Evolutionary conservation across 1,140 invertebrate species (phyloP).

Genomic region (Zaprionus ghesquierei): DNA sequence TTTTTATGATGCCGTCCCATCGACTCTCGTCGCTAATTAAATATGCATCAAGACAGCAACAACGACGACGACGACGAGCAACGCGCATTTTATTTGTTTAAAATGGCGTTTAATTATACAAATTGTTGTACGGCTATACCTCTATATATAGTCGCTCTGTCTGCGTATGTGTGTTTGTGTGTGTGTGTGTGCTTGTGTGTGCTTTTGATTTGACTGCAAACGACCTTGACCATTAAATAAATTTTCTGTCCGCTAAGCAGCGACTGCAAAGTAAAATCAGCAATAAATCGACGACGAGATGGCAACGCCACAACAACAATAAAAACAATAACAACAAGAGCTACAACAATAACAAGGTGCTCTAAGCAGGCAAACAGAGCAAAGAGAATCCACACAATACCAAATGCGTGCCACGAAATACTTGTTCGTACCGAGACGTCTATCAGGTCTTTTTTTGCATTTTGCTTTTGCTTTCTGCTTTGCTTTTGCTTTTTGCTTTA

Average conservation of each 20-base stretch:
- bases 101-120: constrained; percentile 78
- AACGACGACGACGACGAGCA: constrained; percentile 24
- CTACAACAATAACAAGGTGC: constrained; percentile 10
- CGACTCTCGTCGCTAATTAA: constrained; percentile 65
- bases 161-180: neutral
- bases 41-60: constrained; percentile 61
- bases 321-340: constrained; percentile 11
- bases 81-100: constrained; percentile 67
- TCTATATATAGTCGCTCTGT: constrained; percentile 3
- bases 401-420: constrained; percentile 54
- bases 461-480: constrained; percentile 1
- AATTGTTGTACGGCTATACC: constrained; percentile 33
- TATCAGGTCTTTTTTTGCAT: constrained; percentile 29
- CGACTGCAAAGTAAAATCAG: constrained; percentile 70
- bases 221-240: constrained; percentile 79
- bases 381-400: constrained; percentile 13
- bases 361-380: constrained; percentile 6
- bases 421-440: constrained; percentile 16
- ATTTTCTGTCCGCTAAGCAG: constrained; percentile 54
- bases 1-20: constrained; percentile 57
- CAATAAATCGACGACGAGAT: constrained; percentile 73
- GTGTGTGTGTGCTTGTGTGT: constrained; percentile 8
- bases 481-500: constrained; percentile 22
- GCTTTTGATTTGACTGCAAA: constrained; percentile 69
- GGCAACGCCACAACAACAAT: constrained; percentile 44